These are phyloP conservation scores for Panulirus ornatus DNA, from an alignment of 1,140 invertebrate species.

Conservation along the genomic window DNA sequence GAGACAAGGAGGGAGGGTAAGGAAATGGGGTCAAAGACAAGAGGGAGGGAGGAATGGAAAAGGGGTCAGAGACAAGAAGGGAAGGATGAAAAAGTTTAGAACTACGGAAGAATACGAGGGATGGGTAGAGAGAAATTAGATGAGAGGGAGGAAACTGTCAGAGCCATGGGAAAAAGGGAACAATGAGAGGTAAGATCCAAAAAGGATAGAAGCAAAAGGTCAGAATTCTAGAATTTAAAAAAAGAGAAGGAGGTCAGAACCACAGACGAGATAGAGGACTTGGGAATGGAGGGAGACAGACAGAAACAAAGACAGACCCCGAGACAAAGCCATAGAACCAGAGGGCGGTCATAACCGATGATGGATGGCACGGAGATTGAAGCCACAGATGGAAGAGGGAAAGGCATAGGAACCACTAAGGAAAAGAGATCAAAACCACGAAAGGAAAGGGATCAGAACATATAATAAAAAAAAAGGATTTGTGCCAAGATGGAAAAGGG, in stretches of 20 bases:
- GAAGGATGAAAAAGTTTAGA: background rate
- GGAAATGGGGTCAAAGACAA: too few species aligned
- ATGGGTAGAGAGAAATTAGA: background rate
- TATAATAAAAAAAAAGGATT: too few species aligned
- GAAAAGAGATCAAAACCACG: too few species aligned
- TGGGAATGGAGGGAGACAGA: slow-evolving; percentile 2
- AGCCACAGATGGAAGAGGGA: too few species aligned
- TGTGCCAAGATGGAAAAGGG: too few species aligned
- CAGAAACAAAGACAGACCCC: slow-evolving; percentile 9
- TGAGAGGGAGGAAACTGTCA: background rate
- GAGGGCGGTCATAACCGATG: too few species aligned
- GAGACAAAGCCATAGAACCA: too few species aligned
- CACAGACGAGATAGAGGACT: too few species aligned
- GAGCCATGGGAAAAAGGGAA: background rate
- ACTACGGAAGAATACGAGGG: background rate
- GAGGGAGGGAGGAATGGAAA: background rate
- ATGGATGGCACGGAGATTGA: too few species aligned
- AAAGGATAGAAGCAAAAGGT: background rate
- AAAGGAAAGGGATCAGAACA: too few species aligned
- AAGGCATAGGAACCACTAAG: too few species aligned
- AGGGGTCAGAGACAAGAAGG: too few species aligned
- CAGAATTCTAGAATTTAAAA: background rate
- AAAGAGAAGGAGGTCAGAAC: background rate
- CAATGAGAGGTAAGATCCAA: background rate
- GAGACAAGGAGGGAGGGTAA: background rate